Base-by-base conservation (phyloP, 2,113 vertebrate species). In the Limanda limanda region DNA sequence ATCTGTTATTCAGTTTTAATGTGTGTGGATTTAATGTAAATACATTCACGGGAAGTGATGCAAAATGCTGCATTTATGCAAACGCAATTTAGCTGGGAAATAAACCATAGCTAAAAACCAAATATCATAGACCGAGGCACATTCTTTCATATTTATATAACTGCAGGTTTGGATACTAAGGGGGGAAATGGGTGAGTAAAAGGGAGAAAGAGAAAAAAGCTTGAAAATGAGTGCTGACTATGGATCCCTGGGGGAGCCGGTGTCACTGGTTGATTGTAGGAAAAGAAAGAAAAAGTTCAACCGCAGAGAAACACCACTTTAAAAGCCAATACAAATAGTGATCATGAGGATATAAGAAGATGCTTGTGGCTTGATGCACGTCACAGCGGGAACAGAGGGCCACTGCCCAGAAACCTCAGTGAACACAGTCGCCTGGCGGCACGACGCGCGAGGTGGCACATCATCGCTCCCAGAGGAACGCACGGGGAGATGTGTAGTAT, bases 281-380 rank as follows among this genome's bases (percentile, higher is more conserved):
- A 71, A 45, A 71, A 65, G 15, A 68, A 51, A 58, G 63, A 85
- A 79, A 82, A 82, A 83, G 73, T 87, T 87, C 75, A 84, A 84
- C 69, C 68, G 70, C 87, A 91, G 87, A 74, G 88, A 89, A 88
- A 87, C 27, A 77, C 47, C 62, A 59, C 63, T 86, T 85, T 78
- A 64, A 78, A 31, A 85, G 76, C 55, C 77, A 69, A 82, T 71
- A 87, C 61, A 84, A 85, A 87, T 84, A 82, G 82, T 75, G 68
- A 77, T 86, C 81, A 86, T 73, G 57, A 57, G 56, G 24, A 42
- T 68, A 82, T 65, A 86, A 74, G 27, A 67, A 61, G 51, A 83
- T 24, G 56, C 55, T 9, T 78, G 79, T 35, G 65, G 48, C 68
- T 76, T 67, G 35, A 74, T 84, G 74, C 58, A 78, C 66, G 82